Conservation (phyloP, 2,113 vertebrate genomes). For the Cyprinodon variegatus region DNA sequence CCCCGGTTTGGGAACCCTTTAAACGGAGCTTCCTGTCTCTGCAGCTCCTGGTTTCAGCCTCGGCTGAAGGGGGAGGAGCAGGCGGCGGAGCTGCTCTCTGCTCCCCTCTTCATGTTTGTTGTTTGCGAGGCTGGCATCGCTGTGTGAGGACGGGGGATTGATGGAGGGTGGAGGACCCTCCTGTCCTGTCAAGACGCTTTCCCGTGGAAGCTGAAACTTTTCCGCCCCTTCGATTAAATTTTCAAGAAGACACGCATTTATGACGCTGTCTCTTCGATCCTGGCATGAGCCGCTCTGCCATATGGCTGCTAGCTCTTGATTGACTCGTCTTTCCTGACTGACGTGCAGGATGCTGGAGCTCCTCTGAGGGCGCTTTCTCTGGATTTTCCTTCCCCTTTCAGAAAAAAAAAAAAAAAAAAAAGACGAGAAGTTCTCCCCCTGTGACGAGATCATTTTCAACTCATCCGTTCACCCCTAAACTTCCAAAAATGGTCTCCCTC, state of each 20-base stretch:
- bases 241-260: not conserved
- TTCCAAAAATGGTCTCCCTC: constrained; percentile 67
- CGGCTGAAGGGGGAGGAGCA: constrained; percentile 60
- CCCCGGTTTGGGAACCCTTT: constrained; percentile 42
- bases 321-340: constrained; percentile 13
- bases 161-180: constrained; percentile 36
- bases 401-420: not conserved
- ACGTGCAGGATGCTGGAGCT: constrained; percentile 62
- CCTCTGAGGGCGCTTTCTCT: constrained; percentile 42
- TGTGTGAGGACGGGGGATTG: constrained; percentile 30
- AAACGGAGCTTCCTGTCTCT: constrained; percentile 2
- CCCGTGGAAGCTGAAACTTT: constrained; percentile 45
- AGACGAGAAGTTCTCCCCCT: constrained; percentile 13
- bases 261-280: not conserved
- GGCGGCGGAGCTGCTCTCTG: constrained; percentile 45
- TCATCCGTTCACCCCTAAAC: constrained; percentile 10
- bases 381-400: constrained; percentile 21
- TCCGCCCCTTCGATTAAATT: not conserved
- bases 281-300: constrained; percentile 19
- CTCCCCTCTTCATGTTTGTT: constrained; percentile 65
- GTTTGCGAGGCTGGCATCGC: constrained; percentile 61
- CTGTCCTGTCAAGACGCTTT: constrained; percentile 42
- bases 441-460: constrained; percentile 11
- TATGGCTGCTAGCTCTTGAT: constrained; percentile 22
- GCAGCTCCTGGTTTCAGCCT: constrained; percentile 43